A percentile compares a stretch with the other conserved stretches of the same genome.
Conservation (phyloP, 2,797 vertebrate species). For the Limnodromus scolopaceus region DNA sequence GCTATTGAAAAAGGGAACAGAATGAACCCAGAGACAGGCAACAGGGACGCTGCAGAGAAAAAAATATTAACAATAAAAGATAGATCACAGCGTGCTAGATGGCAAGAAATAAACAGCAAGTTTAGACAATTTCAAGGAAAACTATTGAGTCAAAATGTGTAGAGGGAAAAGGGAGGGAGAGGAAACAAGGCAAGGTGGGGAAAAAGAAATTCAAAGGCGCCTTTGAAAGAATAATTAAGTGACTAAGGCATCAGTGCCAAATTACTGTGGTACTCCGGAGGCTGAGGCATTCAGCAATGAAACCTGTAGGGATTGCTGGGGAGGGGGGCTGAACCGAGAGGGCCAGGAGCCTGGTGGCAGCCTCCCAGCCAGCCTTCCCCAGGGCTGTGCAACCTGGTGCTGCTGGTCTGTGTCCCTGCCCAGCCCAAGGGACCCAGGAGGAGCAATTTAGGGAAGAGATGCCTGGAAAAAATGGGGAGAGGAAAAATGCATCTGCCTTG, state of each 20-base stretch:
- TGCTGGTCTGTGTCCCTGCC: not conserved
- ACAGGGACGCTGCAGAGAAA: constrained; percentile 35
- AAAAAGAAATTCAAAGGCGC: constrained; percentile 28
- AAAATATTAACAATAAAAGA: constrained; percentile 66
- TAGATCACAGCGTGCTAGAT: constrained; percentile 55
- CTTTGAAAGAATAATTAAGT: constrained; percentile 63
- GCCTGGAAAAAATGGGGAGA: not conserved
- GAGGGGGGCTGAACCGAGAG: accelerated
- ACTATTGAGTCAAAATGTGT: constrained; percentile 55
- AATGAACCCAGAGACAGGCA: constrained; percentile 52
- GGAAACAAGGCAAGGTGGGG: not conserved
- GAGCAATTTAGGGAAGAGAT: not conserved
- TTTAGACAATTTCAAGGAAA: constrained; percentile 67
- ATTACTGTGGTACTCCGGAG: constrained; percentile 5
- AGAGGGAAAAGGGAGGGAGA: constrained; percentile 10
- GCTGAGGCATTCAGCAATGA: not conserved
- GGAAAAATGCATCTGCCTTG: not conserved
- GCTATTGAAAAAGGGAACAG: constrained; percentile 42
- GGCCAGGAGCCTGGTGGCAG: not conserved
- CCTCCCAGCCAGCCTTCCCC: not conserved
- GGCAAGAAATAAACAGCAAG: constrained; percentile 66
- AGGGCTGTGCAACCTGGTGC: accelerated
- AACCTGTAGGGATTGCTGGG: not conserved
- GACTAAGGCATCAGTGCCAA: constrained; percentile 30
- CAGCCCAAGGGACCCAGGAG: accelerated